Base-by-base conservation (phyloP, 2,888 invertebrate genomes). In the Hydroisotoma schaefferi region DNA sequence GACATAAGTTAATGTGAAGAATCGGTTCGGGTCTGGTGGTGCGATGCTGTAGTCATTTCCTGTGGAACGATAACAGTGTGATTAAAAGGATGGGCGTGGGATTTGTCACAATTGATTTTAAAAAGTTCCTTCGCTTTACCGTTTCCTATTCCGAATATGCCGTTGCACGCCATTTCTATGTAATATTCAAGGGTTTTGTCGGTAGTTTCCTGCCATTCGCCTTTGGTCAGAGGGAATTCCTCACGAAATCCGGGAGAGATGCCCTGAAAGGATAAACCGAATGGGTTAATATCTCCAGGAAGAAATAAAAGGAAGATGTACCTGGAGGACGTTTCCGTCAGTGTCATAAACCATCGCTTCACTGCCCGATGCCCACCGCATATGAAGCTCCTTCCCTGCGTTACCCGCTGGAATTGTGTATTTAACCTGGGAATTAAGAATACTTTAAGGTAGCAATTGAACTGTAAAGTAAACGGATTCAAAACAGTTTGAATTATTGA, bases 151-250 rank as follows among this genome's bases (percentile, higher is more conserved):
- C 76, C 80, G 73, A 80, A 78, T 70, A 79, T 69, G 10, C 74
- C 76, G 69, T 80, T 80, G 67, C 79, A 80, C 0, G 80, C 78
- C 78, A 80, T 78, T 74, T 81, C 80, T 33, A 81, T 72, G 66
- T 77, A 79, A 49, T 76, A 73, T 4, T 40, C 40, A 3, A 67
- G 65, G 12, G 67, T 25, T 57, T 4, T 60, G n/a, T n/a, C n/a
- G 63, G 8, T 53, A 33, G 10, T 49, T 49, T 20, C 58, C 18
- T 71, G 65, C 22, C 74, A 55, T 5, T 5, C 5, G n/a, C n/a
- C n/a, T 20, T 40, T 40, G 8, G 40, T 18, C 40, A 40, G n/a
- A 15, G 20, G 15, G 48, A 59, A 74, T 37, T 70, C 70, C 38
- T 73, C 70, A 3, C 74, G 61, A 55, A 61, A 68, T 5, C 61